Percentiles rank a stretch among this genome's conserved stretches.
phyloP scores from a whole-genome alignment of 2,888 invertebrate genomes.

The Pollenia griseotomentosa region DNA sequence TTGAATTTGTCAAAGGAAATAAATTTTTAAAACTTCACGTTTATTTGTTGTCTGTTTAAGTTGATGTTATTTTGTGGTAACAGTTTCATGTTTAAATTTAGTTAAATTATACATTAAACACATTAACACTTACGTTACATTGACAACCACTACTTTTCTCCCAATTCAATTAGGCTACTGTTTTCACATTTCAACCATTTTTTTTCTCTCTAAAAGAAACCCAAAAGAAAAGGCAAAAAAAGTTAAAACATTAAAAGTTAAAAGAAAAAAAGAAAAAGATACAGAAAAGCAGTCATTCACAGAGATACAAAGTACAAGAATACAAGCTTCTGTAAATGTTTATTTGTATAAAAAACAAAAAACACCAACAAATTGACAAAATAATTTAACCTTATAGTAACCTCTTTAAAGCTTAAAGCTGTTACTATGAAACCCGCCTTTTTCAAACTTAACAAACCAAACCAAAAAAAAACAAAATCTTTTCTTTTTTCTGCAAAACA shows the following conservation, averaged over 20 bases:
- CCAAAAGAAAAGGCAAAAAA: conserved; percentile 30
- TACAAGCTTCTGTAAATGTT: conserved; percentile 66
- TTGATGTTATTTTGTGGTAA: conserved; percentile 44
- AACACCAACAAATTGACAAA: conserved; percentile 75
- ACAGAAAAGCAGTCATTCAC: conserved; percentile 14
- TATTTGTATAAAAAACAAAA: conserved; percentile 25
- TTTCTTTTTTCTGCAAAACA: neutral
- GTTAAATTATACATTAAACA: conserved; percentile 54
- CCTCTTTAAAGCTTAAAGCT: conserved; percentile 63
- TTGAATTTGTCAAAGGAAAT: conserved; percentile 37
- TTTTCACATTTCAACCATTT: conserved; percentile 44
- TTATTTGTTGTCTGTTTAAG: conserved; percentile 2
- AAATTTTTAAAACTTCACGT: conserved; percentile 65
- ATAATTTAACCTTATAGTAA: conserved; percentile 75
- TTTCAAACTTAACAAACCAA: conserved; percentile 21
- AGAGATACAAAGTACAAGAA: conserved; percentile 50
- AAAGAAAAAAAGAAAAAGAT: conserved; percentile 16
- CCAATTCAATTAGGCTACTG: conserved; percentile 69
- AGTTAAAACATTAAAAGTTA: conserved; percentile 28
- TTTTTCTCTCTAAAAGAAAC: conserved; percentile 32
- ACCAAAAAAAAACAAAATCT: conserved; percentile 1
- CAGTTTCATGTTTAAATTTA: conserved; percentile 59
- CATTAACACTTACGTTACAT: conserved; percentile 63
- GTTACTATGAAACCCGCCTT: conserved; percentile 68
- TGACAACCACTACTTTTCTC: conserved; percentile 66